These are phyloP conservation scores for Epistrophe grossulariae DNA, from an alignment of 2,888 invertebrate species.

Conservation along the genomic window DNA sequence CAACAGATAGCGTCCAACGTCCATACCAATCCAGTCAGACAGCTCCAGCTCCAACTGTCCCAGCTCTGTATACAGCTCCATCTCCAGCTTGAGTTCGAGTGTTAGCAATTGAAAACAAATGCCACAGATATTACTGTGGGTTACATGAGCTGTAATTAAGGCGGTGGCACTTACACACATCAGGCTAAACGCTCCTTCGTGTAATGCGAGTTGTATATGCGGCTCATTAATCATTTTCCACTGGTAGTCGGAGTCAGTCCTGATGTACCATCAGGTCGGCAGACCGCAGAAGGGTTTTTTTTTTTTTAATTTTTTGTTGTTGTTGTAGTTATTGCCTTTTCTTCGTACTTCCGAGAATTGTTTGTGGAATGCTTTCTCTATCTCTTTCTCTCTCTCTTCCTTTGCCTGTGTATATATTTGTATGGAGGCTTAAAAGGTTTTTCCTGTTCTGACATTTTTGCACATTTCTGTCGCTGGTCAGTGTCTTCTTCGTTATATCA, in stretches of 20 bases:
- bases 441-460: slow-evolving; percentile 72
- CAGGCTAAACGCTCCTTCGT: slow-evolving; percentile 72
- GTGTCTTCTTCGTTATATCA: slow-evolving; percentile 48
- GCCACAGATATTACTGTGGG: slow-evolving; percentile 66
- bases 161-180: slow-evolving; percentile 74
- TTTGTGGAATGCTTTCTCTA: slow-evolving; percentile 28
- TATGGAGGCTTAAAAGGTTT: slow-evolving; percentile 72
- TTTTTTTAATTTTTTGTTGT: background rate
- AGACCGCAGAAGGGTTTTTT: slow-evolving; percentile 44
- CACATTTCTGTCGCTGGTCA: slow-evolving; percentile 54
- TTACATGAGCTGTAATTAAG: slow-evolving; percentile 74
- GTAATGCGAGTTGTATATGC: slow-evolving; percentile 70
- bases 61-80: background rate
- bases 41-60: slow-evolving; percentile 30
- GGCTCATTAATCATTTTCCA: slow-evolving; percentile 74
- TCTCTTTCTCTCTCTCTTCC: slow-evolving; percentile 34
- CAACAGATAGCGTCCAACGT: slow-evolving; percentile 60
- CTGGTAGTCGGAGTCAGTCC: background rate
- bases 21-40: slow-evolving; percentile 37
- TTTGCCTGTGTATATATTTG: no score
- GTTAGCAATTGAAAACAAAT: slow-evolving; percentile 68
- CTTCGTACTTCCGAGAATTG: slow-evolving; percentile 30
- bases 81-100: background rate
- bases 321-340: background rate
- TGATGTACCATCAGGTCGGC: slow-evolving; percentile 18